A percentile compares a stretch with the other conserved stretches of the same genome.
Conservation (phyloP, 1,140 invertebrate species). For the Rhagoletis zephyria region DNA sequence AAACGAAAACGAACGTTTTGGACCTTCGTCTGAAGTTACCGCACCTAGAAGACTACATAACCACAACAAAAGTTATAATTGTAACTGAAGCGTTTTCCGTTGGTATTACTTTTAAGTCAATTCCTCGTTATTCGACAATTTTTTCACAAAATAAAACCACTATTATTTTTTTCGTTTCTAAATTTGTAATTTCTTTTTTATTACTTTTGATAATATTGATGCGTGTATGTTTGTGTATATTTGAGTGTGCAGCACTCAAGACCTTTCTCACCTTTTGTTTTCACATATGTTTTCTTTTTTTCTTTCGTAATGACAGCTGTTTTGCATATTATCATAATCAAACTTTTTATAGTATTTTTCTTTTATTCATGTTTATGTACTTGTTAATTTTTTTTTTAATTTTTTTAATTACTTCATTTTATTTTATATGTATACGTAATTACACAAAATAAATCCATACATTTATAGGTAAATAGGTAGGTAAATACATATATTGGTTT, state of each 20-base stretch:
- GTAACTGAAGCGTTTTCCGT: no score
- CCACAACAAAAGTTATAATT: no score
- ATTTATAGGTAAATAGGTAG: constrained; percentile 48
- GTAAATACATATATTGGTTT: constrained; percentile 20
- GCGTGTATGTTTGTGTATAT: constrained; percentile 36
- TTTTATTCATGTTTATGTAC: not conserved
- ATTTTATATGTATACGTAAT: constrained; percentile 42
- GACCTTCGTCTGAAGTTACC: no score
- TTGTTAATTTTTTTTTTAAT: not conserved
- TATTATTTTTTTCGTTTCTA: not conserved
- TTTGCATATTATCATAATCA: no score
- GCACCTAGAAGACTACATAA: no score
- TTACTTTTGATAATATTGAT: constrained; percentile 47
- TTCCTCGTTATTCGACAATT: not conserved
- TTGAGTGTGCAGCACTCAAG: not conserved
- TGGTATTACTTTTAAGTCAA: no score
- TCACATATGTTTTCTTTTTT: not conserved
- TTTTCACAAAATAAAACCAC: not conserved
- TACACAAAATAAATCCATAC: constrained; percentile 44
- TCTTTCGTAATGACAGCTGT: not conserved
- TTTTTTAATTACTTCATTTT: not conserved
- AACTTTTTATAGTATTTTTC: not conserved
- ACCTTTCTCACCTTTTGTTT: not conserved
- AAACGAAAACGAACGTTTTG: no score
- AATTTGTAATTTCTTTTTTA: constrained; percentile 26